Base-by-base conservation (phyloP, 1,140 invertebrate species). In the Phthorimaea operculella region DNA sequence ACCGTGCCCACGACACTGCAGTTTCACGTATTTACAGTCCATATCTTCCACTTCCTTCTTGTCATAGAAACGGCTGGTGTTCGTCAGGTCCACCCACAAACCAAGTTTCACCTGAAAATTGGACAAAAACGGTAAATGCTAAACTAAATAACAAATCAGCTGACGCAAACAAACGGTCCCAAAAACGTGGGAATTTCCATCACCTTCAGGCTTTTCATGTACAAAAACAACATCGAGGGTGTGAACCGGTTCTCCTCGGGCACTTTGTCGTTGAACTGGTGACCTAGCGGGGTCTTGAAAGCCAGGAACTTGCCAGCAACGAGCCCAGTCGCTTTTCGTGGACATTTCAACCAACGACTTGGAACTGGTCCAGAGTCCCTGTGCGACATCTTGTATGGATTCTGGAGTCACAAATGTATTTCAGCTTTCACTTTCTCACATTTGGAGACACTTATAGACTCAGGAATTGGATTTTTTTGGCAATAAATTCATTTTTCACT, bases 71-170 rank as follows among this genome's bases (percentile, higher is more conserved):
- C 98, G 87, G 56, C 86, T 90, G 4, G 98, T 99, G 74, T 99
- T 98, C 4, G 98, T 99, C 48, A 99, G 86, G 85, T 99, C 97
- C 58, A 99, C 94, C 94, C 98, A 97, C 14, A 99, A 79, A 0
- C 98, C 97, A 50, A 99, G 83, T 72, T 96, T 96, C 10, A 91
- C 74, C 92, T 95, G 67, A 52, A 87, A 83, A 51, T 14, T 28
- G 6, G 21, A 28, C 6, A 28, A 28, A 28, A 4, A 28, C 21
- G 21, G 51, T 68, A 44, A 55, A 33, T 18, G 33, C 58, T 14
- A 15, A 14, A 52, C 6, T 44, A 53, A 14, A 55, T n/a, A 39
- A 47, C 44, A 47, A 58, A 66, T 60, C 45, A 60, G 51, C 48
- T 55, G 54, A 55, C 55, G 44, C 34, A 52, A 36, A 47, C 52